phyloP scores from a whole-genome alignment of 2,888 invertebrate species.

The Dryocosmus kuriphilus region DNA sequence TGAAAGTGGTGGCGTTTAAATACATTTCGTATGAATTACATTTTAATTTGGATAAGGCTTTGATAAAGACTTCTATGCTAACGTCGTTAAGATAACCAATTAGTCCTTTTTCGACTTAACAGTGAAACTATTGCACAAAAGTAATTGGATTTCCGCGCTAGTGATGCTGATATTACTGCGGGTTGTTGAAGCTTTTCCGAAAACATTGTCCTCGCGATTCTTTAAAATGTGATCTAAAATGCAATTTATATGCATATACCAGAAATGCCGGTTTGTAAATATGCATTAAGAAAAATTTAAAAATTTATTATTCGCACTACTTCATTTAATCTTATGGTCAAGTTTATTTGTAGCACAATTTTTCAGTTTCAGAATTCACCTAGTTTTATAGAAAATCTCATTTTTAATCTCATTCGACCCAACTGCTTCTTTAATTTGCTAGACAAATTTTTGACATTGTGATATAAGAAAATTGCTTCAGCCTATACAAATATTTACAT shows the following conservation, averaged over 20 bases:
- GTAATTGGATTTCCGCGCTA: constrained; percentile 54
- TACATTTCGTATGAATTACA: neutral
- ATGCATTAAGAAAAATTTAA: neutral
- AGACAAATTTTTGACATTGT: no score
- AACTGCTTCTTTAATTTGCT: no score
- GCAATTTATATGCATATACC: no score
- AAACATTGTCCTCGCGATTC: constrained; percentile 46
- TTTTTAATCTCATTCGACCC: no score
- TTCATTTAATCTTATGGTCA: no score
- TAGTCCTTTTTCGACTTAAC: constrained; percentile 43
- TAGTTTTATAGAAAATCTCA: no score
- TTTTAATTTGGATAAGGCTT: neutral
- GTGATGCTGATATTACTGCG: constrained; percentile 43
- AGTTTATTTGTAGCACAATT: neutral
- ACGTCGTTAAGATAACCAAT: constrained; percentile 42
- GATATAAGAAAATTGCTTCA: no score
- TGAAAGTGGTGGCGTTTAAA: neutral
- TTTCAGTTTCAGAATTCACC: neutral
- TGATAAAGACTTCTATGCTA: constrained; percentile 39
- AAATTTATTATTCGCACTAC: neutral
- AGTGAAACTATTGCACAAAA: constrained; percentile 50
- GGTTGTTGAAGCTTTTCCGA: constrained; percentile 43
- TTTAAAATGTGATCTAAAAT: no score
- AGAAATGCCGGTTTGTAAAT: neutral
- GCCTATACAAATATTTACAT: no score